These are phyloP conservation scores for Bursaphelenchus okinawaensis DNA, from an alignment of 2,888 invertebrate species.

Conservation along the genomic window DNA sequence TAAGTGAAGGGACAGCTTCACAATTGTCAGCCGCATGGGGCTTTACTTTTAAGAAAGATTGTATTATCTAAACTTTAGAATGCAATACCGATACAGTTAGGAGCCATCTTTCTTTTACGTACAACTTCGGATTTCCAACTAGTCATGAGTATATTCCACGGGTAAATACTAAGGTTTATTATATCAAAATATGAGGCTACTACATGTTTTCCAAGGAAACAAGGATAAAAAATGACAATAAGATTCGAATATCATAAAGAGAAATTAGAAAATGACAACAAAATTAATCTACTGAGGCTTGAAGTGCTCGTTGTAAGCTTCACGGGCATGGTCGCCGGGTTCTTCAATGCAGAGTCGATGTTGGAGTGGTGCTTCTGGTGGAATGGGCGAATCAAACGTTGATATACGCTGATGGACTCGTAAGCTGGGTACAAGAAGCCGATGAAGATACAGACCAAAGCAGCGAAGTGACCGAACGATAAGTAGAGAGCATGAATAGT, in stretches of 20 bases:
- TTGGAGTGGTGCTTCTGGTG: constrained; percentile 58
- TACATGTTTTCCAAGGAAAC: not conserved
- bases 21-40: no score
- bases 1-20: no score
- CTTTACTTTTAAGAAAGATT: no score
- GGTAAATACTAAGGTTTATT: no score
- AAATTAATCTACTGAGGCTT: not conserved
- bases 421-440: constrained; percentile 96
- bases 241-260: not conserved
- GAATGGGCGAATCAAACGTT: constrained; percentile 60
- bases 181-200: not conserved
- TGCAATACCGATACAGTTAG: no score
- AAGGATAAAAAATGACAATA: not conserved
- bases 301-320: not conserved
- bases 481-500: constrained; percentile 78
- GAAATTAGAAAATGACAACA: not conserved
- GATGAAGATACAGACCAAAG: constrained; percentile 86
- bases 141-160: no score
- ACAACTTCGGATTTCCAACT: no score
- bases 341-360: constrained; percentile 15
- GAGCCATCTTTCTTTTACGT: no score
- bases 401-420: constrained; percentile 64
- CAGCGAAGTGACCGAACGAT: constrained; percentile 89
- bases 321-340: constrained; percentile 11
- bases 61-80: no score